Evolutionary conservation across 2,797 vertebrate genomes (phyloP).

Genomic region (Eidolon dupreanum): DNA sequence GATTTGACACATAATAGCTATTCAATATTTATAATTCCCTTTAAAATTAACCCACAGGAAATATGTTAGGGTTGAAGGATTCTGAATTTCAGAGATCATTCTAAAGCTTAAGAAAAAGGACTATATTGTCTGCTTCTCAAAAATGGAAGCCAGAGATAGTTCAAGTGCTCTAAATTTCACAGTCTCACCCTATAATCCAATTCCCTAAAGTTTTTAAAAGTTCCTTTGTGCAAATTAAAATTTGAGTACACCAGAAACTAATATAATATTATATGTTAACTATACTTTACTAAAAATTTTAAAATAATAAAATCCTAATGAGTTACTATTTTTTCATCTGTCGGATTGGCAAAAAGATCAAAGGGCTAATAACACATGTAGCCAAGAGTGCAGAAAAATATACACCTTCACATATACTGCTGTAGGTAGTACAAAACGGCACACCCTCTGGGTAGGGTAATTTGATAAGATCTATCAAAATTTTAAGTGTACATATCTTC

Average conservation of each 20-base stretch:
- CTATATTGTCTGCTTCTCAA: not conserved
- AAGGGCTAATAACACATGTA: not conserved
- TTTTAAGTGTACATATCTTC: not conserved
- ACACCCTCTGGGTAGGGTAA: not conserved
- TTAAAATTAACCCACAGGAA: conserved; percentile 16
- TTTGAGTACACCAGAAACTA: not conserved
- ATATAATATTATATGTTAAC: not conserved
- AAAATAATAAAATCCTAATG: conserved; percentile 26
- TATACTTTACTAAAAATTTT: not conserved
- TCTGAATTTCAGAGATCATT: conserved; percentile 26
- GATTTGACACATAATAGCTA: not conserved
- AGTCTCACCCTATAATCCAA: not conserved
- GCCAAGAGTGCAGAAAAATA: not conserved
- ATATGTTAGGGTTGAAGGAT: not conserved
- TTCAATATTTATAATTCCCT: not conserved
- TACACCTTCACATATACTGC: not conserved
- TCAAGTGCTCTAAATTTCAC: not conserved
- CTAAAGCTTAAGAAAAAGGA: conserved; percentile 8
- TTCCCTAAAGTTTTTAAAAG: conserved; percentile 25
- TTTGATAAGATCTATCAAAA: conserved; percentile 37
- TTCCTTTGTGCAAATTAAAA: conserved; percentile 41
- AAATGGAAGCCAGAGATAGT: not conserved
- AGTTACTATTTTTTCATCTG: conserved; percentile 32
- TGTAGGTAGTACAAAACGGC: not conserved
- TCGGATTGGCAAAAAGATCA: not conserved